A percentile compares a stretch with the other conserved stretches of the same genome.
These are phyloP conservation scores for Butorides virescens DNA, from an alignment of 2,113 vertebrate genomes.

Conservation along the genomic window DNA sequence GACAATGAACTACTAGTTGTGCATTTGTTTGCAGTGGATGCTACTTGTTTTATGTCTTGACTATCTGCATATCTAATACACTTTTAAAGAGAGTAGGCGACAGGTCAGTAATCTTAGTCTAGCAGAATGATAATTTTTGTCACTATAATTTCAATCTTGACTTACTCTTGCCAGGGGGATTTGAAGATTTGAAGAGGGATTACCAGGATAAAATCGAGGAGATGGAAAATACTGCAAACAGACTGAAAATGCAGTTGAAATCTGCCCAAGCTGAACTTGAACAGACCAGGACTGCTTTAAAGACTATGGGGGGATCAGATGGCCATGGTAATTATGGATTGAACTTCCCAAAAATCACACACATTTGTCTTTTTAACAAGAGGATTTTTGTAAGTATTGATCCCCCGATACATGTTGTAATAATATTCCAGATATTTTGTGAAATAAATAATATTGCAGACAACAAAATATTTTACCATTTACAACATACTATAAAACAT, in stretches of 20 bases:
- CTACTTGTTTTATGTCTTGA: neutral
- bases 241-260: constrained; percentile 77
- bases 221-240: constrained; percentile 70
- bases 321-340: constrained; percentile 74
- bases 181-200: constrained; percentile 73
- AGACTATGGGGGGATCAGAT: constrained; percentile 75
- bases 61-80: neutral
- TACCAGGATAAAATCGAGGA: constrained; percentile 72
- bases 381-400: neutral
- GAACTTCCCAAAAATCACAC: neutral
- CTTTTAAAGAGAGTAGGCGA: neutral
- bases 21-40: neutral
- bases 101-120: neutral
- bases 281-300: constrained; percentile 74
- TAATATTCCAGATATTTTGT: neutral
- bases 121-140: neutral
- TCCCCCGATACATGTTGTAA: neutral
- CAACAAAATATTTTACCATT: neutral
- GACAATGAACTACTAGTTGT: neutral
- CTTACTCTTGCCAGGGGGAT: constrained; percentile 72
- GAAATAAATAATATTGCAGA: neutral
- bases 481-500: neutral
- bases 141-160: neutral
- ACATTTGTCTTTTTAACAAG: neutral
- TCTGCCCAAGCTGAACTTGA: constrained; percentile 73